Percentiles rank a stretch among this genome's conserved stretches.
Conservation (phyloP, 2,797 vertebrate genomes). For the Periophthalmus magnuspinnatus region DNA sequence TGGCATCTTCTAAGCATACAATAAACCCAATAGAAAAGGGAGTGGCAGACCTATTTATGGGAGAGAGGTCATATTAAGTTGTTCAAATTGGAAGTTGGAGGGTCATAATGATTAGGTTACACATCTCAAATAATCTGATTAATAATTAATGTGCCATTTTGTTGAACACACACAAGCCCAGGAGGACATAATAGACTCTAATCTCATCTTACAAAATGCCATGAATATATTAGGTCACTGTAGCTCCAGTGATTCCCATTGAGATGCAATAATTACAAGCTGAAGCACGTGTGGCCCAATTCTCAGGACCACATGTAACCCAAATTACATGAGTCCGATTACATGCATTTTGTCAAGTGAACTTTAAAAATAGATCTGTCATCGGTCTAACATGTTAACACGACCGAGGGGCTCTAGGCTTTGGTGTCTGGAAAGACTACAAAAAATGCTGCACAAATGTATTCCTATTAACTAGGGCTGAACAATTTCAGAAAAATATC, state of each 20-base stretch:
- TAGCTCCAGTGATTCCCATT: constrained; percentile 16
- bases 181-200: background rate
- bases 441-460: constrained; percentile 12
- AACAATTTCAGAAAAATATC: too few species aligned
- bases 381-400: constrained; percentile 54
- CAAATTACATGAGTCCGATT: constrained; percentile 61
- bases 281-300: constrained; percentile 36
- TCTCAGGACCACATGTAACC: constrained; percentile 68
- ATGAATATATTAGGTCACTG: constrained; percentile 5
- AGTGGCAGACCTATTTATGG: too few species aligned
- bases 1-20: too few species aligned
- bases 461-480: background rate
- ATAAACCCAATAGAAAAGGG: too few species aligned
- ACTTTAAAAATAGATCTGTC: constrained; percentile 66
- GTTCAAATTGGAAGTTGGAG: background rate
- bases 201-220: background rate
- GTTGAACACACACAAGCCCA: background rate
- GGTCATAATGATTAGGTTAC: background rate
- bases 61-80: too few species aligned
- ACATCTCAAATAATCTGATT: background rate
- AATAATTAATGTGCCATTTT: background rate
- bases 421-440: constrained; percentile 17
- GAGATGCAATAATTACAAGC: constrained; percentile 20
- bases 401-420: background rate
- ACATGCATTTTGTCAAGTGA: constrained; percentile 56